Evolutionary conservation across 2,888 invertebrate species (phyloP).

Genomic region (Thysanoteuthis rhombus): DNA sequence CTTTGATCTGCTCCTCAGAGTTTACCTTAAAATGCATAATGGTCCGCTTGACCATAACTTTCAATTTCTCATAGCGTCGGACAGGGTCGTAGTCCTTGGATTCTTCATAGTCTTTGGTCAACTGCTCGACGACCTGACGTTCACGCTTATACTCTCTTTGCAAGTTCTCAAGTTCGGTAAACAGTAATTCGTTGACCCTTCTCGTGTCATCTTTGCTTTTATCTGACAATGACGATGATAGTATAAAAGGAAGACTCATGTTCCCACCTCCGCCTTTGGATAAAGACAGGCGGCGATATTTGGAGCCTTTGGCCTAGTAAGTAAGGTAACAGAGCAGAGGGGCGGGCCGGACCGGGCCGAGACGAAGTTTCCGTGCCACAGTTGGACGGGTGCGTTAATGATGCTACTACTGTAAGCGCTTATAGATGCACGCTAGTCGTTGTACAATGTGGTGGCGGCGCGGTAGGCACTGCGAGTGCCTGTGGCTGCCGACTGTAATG

Average conservation of each 20-base stretch:
- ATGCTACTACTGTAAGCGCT: not conserved
- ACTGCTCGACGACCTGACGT: constrained; percentile 56
- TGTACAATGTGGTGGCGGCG: not conserved
- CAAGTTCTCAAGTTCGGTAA: constrained; percentile 50
- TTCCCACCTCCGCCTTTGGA: constrained; percentile 37
- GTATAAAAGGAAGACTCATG: constrained; percentile 47
- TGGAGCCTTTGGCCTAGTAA: not conserved
- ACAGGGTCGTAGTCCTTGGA: constrained; percentile 93
- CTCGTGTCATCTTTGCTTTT: constrained; percentile 48
- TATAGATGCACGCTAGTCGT: not conserved
- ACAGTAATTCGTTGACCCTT: constrained; percentile 54
- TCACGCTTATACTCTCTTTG: constrained; percentile 58
- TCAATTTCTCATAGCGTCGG: constrained; percentile 92
- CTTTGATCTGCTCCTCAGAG: constrained; percentile 48
- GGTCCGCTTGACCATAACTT: constrained; percentile 89
- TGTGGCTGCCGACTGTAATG: not conserved
- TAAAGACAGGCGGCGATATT: not conserved
- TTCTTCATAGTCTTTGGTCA: constrained; percentile 83
- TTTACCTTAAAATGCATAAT: constrained; percentile 57
- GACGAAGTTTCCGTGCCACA: too few species aligned
- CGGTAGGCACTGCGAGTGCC: not conserved
- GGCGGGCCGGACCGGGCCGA: not conserved
- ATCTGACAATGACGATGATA: constrained; percentile 46
- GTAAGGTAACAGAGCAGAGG: not conserved
- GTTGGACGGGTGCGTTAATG: not conserved